These are phyloP conservation scores for Pachyseris speciosa DNA, from an alignment of 64 coral and sea anemone genomes.

Conservation along the genomic window DNA sequence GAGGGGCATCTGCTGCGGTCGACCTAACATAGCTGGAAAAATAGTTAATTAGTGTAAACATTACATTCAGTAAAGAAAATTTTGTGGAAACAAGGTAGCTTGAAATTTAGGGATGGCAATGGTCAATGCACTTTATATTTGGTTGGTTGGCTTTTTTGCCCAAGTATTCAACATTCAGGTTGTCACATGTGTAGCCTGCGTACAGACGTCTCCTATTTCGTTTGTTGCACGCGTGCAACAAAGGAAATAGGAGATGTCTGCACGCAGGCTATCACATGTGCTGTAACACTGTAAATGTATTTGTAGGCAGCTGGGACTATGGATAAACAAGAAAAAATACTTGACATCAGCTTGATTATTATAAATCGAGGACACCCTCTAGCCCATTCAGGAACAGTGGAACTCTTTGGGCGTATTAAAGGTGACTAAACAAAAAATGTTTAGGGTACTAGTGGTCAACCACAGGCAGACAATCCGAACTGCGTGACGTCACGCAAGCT, in stretches of 20 bases:
- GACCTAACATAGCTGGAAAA: conserved; percentile 20
- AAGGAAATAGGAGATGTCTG: too few species aligned
- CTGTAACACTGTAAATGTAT: too few species aligned
- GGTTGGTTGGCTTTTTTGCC: neutral
- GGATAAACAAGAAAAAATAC: neutral
- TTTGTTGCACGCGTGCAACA: too few species aligned
- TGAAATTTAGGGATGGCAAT: neutral
- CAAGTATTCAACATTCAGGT: too few species aligned
- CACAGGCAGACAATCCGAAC: too few species aligned
- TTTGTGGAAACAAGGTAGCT: neutral
- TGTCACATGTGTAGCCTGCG: too few species aligned
- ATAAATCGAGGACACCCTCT: neutral
- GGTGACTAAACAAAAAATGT: too few species aligned
- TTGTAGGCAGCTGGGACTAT: neutral
- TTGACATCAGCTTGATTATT: neutral
- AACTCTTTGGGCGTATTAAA: neutral
- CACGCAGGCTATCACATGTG: too few species aligned
- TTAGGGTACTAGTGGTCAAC: too few species aligned
- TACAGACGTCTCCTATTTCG: too few species aligned
- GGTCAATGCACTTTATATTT: conserved; percentile 1
- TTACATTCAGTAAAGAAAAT: neutral
- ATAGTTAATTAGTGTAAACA: neutral
- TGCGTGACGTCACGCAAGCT: too few species aligned
- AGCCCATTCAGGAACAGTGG: conserved; percentile 1
- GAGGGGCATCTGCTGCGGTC: neutral